Conservation (phyloP, 1,140 invertebrate species). For the Microvelia longipes region DNA sequence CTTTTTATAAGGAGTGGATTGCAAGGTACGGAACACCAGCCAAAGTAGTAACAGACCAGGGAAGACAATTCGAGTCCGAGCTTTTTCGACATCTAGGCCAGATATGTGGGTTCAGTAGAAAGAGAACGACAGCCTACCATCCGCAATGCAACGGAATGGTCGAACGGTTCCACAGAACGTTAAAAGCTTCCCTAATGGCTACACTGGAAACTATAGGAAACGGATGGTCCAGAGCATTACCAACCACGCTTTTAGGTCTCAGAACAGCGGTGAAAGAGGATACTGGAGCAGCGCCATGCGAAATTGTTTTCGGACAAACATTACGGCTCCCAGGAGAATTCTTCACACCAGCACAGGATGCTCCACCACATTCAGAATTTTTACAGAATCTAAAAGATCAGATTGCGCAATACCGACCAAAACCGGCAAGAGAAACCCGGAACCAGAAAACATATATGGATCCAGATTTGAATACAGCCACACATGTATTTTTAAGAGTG, state of each 20-base stretch:
- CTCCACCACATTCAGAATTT: neutral
- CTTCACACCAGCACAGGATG: neutral
- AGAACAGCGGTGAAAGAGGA: neutral
- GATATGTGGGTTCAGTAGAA: slow-evolving; percentile 17
- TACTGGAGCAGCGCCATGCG: neutral
- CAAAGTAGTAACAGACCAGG: slow-evolving; percentile 29
- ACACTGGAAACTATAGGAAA: neutral
- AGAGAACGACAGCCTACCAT: slow-evolving; percentile 28
- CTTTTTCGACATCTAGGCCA: slow-evolving; percentile 22
- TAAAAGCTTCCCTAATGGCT: neutral
- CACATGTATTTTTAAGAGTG: neutral
- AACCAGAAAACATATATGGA: neutral
- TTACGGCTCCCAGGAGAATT: neutral
- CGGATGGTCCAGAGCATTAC: neutral
- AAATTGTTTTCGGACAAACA: neutral
- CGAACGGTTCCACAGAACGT: neutral
- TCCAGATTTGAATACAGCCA: neutral
- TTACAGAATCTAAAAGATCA: neutral
- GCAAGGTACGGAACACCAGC: slow-evolving; percentile 27
- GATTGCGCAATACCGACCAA: neutral
- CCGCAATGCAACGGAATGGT: slow-evolving; percentile 16
- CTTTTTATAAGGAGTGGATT: slow-evolving; percentile 25
- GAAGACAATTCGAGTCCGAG: slow-evolving; percentile 27
- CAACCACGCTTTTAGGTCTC: neutral
- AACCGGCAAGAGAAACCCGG: neutral